Percentiles rank a stretch among this genome's conserved stretches.
Conservation (phyloP, 2,113 vertebrate species). For the Irena cyanogastra region DNA sequence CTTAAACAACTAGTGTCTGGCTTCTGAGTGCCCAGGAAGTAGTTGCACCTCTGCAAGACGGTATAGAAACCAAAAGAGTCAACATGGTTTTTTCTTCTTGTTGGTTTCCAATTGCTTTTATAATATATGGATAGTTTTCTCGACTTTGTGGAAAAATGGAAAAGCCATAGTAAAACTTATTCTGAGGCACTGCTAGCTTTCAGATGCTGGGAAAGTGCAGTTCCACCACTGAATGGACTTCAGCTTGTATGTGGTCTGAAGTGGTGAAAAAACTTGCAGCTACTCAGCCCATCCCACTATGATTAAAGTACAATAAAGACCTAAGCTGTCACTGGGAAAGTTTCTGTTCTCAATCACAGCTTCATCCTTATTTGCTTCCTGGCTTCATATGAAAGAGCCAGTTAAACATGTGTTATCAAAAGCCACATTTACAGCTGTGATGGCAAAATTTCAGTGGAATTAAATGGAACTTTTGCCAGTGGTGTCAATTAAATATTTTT, state of each 20-base stretch:
- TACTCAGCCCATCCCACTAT: neutral
- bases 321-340: neutral
- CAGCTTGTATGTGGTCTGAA: neutral
- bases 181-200: neutral
- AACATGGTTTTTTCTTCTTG: fast-evolving
- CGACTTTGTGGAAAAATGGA: neutral
- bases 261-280: neutral
- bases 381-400: neutral
- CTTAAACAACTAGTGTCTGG: neutral
- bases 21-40: neutral
- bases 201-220: neutral
- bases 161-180: neutral
- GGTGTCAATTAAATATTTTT: neutral
- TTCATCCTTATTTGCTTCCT: neutral
- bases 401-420: neutral
- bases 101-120: neutral
- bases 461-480: neutral
- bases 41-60: neutral
- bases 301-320: neutral
- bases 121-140: neutral
- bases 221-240: neutral
- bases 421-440: neutral
- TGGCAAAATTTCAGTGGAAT: neutral
- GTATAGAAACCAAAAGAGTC: neutral
- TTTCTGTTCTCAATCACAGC: neutral